Evolutionary conservation across 2,888 invertebrate genomes (phyloP).

Genomic region (Apoda limacodes): DNA sequence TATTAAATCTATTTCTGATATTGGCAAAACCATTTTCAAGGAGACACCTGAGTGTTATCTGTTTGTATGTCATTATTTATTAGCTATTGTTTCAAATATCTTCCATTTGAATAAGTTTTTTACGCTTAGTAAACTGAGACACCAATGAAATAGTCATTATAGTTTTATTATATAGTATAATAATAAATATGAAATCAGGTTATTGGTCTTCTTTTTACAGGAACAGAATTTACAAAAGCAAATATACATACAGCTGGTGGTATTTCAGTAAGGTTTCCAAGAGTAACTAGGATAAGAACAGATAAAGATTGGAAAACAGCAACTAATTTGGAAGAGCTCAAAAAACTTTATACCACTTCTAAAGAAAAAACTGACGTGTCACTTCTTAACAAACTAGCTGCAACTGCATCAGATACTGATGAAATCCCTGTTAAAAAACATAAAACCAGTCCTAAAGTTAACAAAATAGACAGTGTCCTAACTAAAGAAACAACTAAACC

Average conservation of each 20-base stretch:
- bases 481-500: slow-evolving; percentile 14
- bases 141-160: too few relatives aligned
- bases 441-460: slow-evolving; percentile 30
- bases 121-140: too few relatives aligned
- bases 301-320: slow-evolving; percentile 91
- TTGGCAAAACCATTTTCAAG: too few relatives aligned
- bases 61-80: too few relatives aligned
- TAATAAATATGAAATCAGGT: too few relatives aligned
- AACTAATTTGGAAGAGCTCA: slow-evolving; percentile 81
- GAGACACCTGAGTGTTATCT: too few relatives aligned
- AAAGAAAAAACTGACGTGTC: slow-evolving; percentile 74
- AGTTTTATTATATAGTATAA: too few relatives aligned
- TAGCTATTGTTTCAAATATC: too few relatives aligned
- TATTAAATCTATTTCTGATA: too few relatives aligned
- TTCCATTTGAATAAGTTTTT: too few relatives aligned
- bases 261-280: slow-evolving; percentile 93
- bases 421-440: slow-evolving; percentile 36
- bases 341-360: slow-evolving; percentile 75
- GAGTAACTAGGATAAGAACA: slow-evolving; percentile 83
- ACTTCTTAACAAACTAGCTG: slow-evolving; percentile 59
- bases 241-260: slow-evolving; percentile 92
- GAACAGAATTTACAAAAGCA: slow-evolving; percentile 83
- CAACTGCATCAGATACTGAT: slow-evolving; percentile 27
- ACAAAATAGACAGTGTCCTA: slow-evolving; percentile 22
- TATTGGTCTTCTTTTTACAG: slow-evolving; percentile 31